Evolutionary conservation across 2,888 invertebrate species (phyloP).

Genomic region (Polylopha cassiicola): DNA sequence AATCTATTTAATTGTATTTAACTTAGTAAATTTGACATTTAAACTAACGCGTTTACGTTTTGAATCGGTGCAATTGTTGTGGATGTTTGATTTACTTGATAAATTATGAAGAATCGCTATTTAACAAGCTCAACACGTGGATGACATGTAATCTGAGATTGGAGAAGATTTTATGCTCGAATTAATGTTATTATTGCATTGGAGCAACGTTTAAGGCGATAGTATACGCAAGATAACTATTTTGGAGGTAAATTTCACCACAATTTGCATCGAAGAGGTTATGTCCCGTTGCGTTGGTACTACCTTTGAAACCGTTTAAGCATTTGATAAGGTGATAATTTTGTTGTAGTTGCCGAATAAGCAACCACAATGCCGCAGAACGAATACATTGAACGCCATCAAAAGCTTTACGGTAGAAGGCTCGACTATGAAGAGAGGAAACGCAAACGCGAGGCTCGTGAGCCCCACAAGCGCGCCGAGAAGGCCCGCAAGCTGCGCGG

Average conservation of each 20-base stretch:
- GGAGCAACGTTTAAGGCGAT: background rate
- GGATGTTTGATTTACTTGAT: background rate
- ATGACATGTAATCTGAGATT: constrained; percentile 3
- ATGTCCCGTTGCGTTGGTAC: constrained; percentile 28
- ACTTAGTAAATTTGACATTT: constrained; percentile 20
- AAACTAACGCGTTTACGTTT: constrained; percentile 1
- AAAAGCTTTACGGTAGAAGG: constrained; percentile 96
- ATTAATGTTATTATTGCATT: background rate
- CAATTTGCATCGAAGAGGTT: constrained; percentile 36
- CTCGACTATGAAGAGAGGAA: constrained; percentile 98
- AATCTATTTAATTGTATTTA: constrained; percentile 35
- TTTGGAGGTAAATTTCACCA: constrained; percentile 15
- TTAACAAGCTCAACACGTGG: constrained; percentile 14
- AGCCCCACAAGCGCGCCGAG: constrained; percentile 93
- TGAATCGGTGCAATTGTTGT: background rate
- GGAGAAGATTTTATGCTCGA: background rate
- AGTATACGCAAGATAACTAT: constrained; percentile 4
- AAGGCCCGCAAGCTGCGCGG: constrained; percentile 95
- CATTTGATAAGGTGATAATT: constrained; percentile 53
- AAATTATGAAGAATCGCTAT: constrained; percentile 1
- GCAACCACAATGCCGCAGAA: constrained; percentile 95
- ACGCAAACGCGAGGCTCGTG: constrained; percentile 96
- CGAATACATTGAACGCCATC: constrained; percentile 99
- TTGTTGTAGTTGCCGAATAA: constrained; percentile 76
- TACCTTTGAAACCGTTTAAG: constrained; percentile 17